Evolutionary conservation across 2,797 vertebrate genomes (phyloP).

Genomic region (Gadopsis marmoratus): DNA sequence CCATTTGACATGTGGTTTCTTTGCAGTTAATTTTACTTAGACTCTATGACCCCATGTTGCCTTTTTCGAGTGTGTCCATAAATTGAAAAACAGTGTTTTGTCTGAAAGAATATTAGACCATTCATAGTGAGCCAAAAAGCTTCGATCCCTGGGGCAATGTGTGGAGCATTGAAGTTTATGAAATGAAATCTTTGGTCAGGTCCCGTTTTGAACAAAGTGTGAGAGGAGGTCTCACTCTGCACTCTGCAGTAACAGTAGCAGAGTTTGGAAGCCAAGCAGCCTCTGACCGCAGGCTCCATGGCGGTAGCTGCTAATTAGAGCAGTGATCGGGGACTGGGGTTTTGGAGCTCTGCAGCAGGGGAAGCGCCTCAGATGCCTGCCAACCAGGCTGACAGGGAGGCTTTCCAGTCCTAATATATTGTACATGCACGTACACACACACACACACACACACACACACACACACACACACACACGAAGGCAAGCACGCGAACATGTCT

Average conservation of each 20-base stretch:
- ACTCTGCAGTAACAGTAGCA: conserved; percentile 47
- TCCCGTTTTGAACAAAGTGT: conserved; percentile 23
- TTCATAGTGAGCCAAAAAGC: conserved; percentile 8
- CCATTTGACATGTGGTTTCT: background rate
- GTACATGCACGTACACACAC: conserved; percentile 21
- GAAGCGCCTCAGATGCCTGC: conserved; percentile 76
- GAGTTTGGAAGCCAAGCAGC: conserved; percentile 70
- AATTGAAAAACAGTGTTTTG: conserved; percentile 12
- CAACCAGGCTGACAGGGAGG: conserved; percentile 69
- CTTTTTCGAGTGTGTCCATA: background rate
- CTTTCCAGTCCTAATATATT: conserved; percentile 82
- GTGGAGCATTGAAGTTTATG: conserved; percentile 13
- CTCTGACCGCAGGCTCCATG: conserved; percentile 86
- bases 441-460: background rate
- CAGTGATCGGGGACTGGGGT: conserved; percentile 83
- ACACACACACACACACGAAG: background rate
- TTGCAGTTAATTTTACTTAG: background rate
- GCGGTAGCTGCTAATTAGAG: conserved; percentile 87
- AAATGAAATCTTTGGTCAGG: conserved; percentile 26
- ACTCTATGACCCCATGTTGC: conserved; percentile 1
- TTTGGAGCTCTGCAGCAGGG: conserved; percentile 74
- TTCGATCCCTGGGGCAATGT: background rate
- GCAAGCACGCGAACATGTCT: conserved; percentile 34
- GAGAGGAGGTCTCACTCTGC: conserved; percentile 50
- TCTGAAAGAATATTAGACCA: conserved; percentile 3